These are phyloP conservation scores for Tenebrio molitor DNA, from an alignment of 1,140 invertebrate genomes.

Conservation along the genomic window DNA sequence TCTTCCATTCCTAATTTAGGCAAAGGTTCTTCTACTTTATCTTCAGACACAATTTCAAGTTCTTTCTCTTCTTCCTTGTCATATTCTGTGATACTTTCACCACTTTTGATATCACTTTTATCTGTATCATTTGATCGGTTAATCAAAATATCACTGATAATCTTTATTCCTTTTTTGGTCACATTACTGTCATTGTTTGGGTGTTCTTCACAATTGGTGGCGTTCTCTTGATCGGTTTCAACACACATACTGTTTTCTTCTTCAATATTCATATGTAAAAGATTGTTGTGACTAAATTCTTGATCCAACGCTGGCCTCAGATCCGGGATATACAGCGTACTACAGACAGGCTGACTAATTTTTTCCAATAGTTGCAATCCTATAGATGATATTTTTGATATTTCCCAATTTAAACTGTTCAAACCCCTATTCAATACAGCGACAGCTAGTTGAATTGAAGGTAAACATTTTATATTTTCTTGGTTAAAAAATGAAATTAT, in stretches of 20 bases:
- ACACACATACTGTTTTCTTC: too few species aligned
- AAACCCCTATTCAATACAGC: constrained; percentile 46
- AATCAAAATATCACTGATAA: constrained; percentile 38
- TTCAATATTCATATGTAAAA: background rate
- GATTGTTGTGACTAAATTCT: background rate
- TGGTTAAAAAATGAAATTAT: constrained; percentile 51
- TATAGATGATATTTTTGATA: background rate
- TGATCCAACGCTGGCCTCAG: background rate
- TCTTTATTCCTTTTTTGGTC: background rate
- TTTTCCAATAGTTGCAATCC: constrained; percentile 14
- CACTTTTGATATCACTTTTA: background rate
- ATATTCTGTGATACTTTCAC: background rate
- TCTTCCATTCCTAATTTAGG: too few species aligned
- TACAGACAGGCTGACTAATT: constrained; percentile 29
- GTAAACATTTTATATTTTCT: constrained; percentile 32
- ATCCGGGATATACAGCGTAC: constrained; percentile 8
- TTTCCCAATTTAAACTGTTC: constrained; percentile 11
- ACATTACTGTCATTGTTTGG: background rate
- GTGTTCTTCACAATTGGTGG: background rate
- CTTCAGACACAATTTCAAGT: background rate
- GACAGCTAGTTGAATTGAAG: constrained; percentile 46
- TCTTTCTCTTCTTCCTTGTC: background rate
- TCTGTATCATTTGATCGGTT: background rate
- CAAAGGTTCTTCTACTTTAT: background rate
- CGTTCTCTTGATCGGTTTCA: too few species aligned